Evolutionary conservation across 2,113 vertebrate species (phyloP), one percentile per base, ranked within the genome.

Genomic region (Glareola pratincola): DNA sequence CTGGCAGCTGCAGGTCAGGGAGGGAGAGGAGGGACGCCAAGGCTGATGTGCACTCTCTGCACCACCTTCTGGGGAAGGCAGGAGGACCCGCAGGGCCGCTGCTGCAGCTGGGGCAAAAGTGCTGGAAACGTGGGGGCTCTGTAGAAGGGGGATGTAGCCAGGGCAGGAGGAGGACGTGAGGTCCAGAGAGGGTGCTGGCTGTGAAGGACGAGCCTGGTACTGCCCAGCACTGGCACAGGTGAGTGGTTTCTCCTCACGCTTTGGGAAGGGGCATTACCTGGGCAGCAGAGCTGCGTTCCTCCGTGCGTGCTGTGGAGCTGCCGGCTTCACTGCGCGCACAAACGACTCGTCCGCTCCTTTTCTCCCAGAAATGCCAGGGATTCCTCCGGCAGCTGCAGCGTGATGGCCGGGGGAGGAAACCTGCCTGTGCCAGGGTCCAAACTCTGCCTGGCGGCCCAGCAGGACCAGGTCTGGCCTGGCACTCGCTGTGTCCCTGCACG

Each of bases 261-360:
- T 14, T 14, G 47, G 41, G 26, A 75, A 81, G 11, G 30, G n/a
- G 26, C 1, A 2, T 24, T 64, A 32, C 9, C 56, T 29, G 64
- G 22, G 32, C 54, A 84, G 77, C 47, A 26, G 41, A 63, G 72
- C 67, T 63, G 72, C 12, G 7, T 32, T 82, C 45, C 39, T 74
- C 29, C 12, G 5, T 5, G 4, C 8, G 4, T 21, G 37, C 77
- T 48, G 71, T 29, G 22, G n/a, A 71, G 43, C 57, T 64, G 57
- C 30, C 48, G n/a, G n/a, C 50, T 71, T 22, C 24, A 20, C 48
- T 11, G 36, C 36, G 24, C 9, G 4, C 8, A 5, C 26, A 64
- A 51, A 32, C 0, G 1, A 29, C 21, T 66, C 14, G 18, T 12
- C 45, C 0, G 1, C 29, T n/a, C 17, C 34, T 74, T 73, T 60